Conservation (phyloP, 2,113 vertebrate species). For the Orcinus orca region DNA sequence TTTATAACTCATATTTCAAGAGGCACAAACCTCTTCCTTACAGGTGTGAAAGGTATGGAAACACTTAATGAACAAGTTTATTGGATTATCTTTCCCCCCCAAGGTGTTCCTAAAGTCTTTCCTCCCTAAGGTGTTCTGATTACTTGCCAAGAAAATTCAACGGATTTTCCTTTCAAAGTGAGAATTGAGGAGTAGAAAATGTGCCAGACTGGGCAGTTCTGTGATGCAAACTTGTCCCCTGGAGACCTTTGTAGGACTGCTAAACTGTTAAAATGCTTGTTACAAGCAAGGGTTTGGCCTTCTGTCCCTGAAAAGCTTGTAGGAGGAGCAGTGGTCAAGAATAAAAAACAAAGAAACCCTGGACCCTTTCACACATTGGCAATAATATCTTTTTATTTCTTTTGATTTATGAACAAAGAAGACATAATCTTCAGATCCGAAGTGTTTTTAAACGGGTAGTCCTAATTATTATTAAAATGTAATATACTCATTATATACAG, state of each 20-base stretch:
- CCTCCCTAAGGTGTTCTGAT: constrained; percentile 41
- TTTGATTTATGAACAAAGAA: background rate
- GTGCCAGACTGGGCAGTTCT: constrained; percentile 59
- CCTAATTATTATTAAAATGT: background rate
- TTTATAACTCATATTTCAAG: constrained; percentile 16
- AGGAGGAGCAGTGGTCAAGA: background rate
- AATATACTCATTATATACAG: background rate
- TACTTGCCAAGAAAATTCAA: constrained; percentile 42
- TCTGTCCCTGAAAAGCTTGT: background rate
- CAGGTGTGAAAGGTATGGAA: background rate
- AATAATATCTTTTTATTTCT: background rate
- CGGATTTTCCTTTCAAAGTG: constrained; percentile 71
- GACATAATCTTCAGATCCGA: background rate
- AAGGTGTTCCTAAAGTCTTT: background rate
- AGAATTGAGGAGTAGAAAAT: constrained; percentile 60
- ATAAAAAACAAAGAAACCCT: background rate
- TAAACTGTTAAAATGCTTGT: constrained; percentile 54
- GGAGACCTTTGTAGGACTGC: background rate
- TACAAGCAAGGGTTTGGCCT: constrained; percentile 10
- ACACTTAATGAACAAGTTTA: constrained; percentile 61
- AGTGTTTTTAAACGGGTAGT: background rate
- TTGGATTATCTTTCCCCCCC: constrained; percentile 54
- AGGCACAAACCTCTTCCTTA: background rate
- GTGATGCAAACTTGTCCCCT: constrained; percentile 41
- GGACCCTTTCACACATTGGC: background rate